Conservation (phyloP, 1,140 invertebrate genomes). For the Bombus waltoni region DNA sequence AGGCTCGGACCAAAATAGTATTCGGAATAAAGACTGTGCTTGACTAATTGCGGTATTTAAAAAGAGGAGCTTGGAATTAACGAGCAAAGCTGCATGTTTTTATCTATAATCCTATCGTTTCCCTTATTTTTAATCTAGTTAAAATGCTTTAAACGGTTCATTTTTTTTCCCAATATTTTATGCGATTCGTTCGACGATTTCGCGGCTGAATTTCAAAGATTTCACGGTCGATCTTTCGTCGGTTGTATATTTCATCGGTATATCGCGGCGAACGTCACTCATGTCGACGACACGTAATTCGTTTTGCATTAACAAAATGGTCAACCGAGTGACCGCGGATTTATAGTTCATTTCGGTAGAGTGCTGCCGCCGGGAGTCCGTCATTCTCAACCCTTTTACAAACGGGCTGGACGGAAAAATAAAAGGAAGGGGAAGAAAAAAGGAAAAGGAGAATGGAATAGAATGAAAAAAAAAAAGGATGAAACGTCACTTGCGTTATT, state of each 20-base stretch:
- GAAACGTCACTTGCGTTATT: neutral
- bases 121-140: neutral
- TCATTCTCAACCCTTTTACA: neutral
- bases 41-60: too few species aligned
- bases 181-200: neutral
- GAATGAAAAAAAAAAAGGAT: neutral
- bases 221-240: neutral
- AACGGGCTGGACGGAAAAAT: neutral
- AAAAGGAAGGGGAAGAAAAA: neutral
- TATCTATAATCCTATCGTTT: neutral
- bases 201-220: neutral
- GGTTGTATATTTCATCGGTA: neutral
- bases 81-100: too few species aligned
- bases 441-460: neutral
- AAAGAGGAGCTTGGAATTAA: neutral
- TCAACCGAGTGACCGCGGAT: conserved; percentile 40
- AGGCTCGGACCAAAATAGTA: neutral
- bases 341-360: conserved; percentile 61
- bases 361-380: conserved; percentile 31
- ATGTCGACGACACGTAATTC: conserved; percentile 53
- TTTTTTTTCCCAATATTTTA: too few species aligned
- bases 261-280: neutral
- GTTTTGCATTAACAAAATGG: conserved; percentile 65
- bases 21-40: neutral
- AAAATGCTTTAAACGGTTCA: neutral